Conservation (phyloP, 2,888 invertebrate genomes). For the Nephrotoma flavescens region DNA sequence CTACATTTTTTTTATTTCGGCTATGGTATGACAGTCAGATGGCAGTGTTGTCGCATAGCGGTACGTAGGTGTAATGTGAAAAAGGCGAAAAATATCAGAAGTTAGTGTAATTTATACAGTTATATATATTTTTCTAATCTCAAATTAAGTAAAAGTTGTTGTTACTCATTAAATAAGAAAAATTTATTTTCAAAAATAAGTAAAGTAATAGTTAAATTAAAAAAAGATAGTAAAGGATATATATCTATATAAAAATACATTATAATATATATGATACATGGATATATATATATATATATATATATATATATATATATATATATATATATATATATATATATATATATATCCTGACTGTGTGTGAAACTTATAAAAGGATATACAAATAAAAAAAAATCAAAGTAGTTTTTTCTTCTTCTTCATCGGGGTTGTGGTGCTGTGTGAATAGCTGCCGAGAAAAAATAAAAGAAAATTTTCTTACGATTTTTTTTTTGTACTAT, state of each 20-base stretch:
- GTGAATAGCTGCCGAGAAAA: background rate
- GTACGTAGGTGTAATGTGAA: conserved; percentile 6
- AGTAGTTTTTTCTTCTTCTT: background rate
- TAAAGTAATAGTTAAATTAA: background rate
- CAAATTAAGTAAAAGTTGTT: background rate
- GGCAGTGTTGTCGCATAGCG: conserved; percentile 4
- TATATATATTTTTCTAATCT: background rate
- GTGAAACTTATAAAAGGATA: background rate
- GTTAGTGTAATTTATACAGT: background rate
- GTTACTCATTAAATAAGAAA: background rate
- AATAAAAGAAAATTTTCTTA: background rate
- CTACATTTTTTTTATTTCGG: background rate
- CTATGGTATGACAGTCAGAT: conserved; percentile 3
- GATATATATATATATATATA: background rate
- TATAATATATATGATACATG: background rate
- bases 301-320: background rate
- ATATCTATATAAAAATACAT: background rate
- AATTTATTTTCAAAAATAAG: background rate
- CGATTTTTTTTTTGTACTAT: background rate
- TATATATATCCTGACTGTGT: background rate
- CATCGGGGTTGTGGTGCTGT: background rate
- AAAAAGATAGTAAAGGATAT: background rate
- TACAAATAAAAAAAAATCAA: background rate
- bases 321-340: background rate
- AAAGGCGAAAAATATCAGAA: conserved; percentile 1